Conservation (phyloP, 1,140 invertebrate genomes). For the Pseudoatta argentina region DNA sequence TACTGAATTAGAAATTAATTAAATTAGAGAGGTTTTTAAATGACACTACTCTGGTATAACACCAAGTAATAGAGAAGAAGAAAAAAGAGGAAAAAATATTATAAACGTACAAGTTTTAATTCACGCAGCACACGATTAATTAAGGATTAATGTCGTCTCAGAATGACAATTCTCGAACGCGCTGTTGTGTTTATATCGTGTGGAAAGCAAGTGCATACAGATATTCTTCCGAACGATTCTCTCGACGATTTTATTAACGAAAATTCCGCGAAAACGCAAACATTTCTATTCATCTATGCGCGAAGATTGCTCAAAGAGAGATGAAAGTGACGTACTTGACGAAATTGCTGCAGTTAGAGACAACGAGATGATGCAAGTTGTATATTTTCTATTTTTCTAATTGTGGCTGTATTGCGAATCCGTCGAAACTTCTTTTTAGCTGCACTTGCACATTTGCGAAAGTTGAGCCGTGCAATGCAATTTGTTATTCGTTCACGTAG, state of each 20-base stretch:
- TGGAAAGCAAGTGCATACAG: conserved; percentile 47
- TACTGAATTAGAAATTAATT: conserved; percentile 16
- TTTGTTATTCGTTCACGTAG: background rate
- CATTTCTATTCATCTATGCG: background rate
- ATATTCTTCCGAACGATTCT: conserved; percentile 51
- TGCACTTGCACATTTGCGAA: background rate
- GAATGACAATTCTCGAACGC: conserved; percentile 20
- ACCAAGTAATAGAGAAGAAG: background rate
- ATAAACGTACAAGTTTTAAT: conserved; percentile 15
- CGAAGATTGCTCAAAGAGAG: conserved; percentile 21
- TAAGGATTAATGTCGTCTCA: conserved; percentile 8
- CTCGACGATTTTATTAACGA: background rate
- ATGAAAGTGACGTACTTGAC: background rate
- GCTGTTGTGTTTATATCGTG: conserved; percentile 3
- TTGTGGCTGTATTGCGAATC: background rate
- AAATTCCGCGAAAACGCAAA: background rate
- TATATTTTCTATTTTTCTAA: conserved; percentile 14
- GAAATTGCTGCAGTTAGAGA: background rate
- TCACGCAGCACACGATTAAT: conserved; percentile 10
- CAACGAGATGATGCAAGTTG: conserved; percentile 4
- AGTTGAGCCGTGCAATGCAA: background rate
- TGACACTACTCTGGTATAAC: background rate
- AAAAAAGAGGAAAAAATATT: background rate
- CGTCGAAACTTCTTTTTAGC: background rate
- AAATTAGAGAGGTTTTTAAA: background rate